Evolutionary conservation across 2,888 invertebrate species (phyloP).

Genomic region (Mythimna pallens): DNA sequence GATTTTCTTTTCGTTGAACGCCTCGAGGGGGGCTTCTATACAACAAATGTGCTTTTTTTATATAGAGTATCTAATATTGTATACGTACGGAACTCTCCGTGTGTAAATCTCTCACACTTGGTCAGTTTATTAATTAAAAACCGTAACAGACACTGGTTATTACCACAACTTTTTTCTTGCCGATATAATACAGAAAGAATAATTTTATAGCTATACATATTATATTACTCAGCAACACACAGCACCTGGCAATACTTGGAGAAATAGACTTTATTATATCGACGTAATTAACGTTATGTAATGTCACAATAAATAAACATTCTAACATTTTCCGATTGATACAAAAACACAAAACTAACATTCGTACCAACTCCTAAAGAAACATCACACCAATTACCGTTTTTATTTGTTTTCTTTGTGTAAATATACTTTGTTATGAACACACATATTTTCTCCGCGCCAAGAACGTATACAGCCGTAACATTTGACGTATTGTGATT

Average conservation of each 20-base stretch:
- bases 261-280: not conserved
- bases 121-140: not conserved
- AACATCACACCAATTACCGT: conserved; percentile 48
- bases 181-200: no score
- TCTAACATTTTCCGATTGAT: conserved; percentile 9
- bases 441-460: conserved; percentile 51
- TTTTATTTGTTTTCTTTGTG: conserved; percentile 52
- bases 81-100: no score
- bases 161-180: not conserved
- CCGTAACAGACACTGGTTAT: not conserved
- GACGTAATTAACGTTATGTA: not conserved
- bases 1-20: no score
- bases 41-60: no score
- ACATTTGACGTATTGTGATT: conserved; percentile 73
- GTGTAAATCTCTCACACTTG: no score
- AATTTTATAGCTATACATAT: no score
- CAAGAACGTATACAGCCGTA: conserved; percentile 49
- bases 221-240: no score
- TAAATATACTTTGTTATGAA: conserved; percentile 56
- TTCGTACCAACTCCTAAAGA: conserved; percentile 26
- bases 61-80: no score
- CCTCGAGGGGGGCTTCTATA: no score
- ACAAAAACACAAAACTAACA: conserved; percentile 34
- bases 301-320: conserved; percentile 4
- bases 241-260: no score